These are phyloP conservation scores for Drosophila sp. DNA, from an alignment of 1,140 invertebrate genomes.

Conservation along the genomic window DNA sequence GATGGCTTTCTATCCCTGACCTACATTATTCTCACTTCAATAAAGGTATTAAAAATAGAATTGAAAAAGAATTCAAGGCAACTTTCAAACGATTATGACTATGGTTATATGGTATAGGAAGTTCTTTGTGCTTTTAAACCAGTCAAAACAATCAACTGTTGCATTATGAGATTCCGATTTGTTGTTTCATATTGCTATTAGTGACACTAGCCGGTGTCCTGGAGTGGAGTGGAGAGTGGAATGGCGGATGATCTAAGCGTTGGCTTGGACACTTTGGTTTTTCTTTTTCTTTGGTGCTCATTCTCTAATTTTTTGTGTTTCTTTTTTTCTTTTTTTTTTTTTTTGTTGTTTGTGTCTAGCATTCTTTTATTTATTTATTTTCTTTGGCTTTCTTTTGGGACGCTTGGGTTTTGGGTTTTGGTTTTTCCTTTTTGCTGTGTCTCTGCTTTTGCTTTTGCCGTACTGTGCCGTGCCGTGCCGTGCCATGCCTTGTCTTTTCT, in stretches of 20 bases:
- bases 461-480: constrained; percentile 14
- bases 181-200: not conserved
- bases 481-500: constrained; percentile 56
- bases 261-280: constrained; percentile 34
- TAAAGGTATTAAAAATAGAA: too few species aligned
- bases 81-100: too few species aligned
- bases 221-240: too few species aligned
- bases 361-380: constrained; percentile 77
- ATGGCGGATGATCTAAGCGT: not conserved
- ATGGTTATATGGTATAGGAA: too few species aligned
- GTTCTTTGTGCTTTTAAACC: too few species aligned
- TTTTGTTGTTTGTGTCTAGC: constrained; percentile 31
- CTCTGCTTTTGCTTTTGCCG: constrained; percentile 31
- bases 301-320: not conserved
- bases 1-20: too few species aligned
- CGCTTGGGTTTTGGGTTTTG: constrained; percentile 55
- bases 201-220: not conserved
- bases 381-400: constrained; percentile 54
- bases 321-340: constrained; percentile 9
- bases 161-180: constrained; percentile 8
- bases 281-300: not conserved
- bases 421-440: constrained; percentile 26
- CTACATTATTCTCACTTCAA: too few species aligned
- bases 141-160: constrained; percentile 16
- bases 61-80: too few species aligned